A percentile compares a stretch with the other conserved stretches of the same genome.
Evolutionary conservation across 2,888 invertebrate species (phyloP).

Genomic region (Allacma fusca): DNA sequence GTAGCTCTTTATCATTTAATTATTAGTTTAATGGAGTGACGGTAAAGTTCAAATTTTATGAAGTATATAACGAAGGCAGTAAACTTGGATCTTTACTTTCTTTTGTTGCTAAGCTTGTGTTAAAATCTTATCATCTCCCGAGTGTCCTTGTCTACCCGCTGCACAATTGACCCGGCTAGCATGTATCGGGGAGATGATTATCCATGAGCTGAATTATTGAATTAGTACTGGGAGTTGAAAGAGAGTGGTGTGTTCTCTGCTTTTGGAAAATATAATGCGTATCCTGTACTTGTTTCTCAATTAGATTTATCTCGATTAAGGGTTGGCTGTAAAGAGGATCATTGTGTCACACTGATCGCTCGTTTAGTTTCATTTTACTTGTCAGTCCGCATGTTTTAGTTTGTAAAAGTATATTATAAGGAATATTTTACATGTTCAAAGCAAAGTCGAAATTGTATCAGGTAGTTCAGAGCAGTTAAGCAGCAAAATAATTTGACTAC

Average conservation of each 20-base stretch:
- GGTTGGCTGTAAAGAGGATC: background rate
- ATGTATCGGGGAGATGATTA: background rate
- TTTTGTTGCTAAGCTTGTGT: background rate
- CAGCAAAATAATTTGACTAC: no score
- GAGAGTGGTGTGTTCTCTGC: background rate
- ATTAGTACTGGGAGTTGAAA: background rate
- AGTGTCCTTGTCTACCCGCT: background rate
- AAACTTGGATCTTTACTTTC: slow-evolving; percentile 25
- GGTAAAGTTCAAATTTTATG: slow-evolving; percentile 37
- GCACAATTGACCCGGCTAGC: background rate
- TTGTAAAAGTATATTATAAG: background rate
- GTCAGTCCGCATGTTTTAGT: slow-evolving; percentile 20
- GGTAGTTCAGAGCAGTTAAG: no score
- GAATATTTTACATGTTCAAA: background rate
- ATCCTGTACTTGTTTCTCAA: background rate
- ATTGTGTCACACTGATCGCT: background rate
- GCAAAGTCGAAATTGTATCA: background rate
- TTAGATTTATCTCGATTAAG: background rate
- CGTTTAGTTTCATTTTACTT: slow-evolving; percentile 7
- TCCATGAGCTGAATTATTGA: background rate
- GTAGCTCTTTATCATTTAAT: no score
- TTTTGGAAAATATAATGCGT: no score
- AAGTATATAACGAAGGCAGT: slow-evolving; percentile 21
- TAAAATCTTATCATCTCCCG: background rate
- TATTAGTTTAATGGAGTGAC: slow-evolving; percentile 20